Percentiles rank a stretch among this genome's conserved stretches.
Evolutionary conservation across 2,888 invertebrate genomes (phyloP).

Genomic region (Stegana nigrithorax): DNA sequence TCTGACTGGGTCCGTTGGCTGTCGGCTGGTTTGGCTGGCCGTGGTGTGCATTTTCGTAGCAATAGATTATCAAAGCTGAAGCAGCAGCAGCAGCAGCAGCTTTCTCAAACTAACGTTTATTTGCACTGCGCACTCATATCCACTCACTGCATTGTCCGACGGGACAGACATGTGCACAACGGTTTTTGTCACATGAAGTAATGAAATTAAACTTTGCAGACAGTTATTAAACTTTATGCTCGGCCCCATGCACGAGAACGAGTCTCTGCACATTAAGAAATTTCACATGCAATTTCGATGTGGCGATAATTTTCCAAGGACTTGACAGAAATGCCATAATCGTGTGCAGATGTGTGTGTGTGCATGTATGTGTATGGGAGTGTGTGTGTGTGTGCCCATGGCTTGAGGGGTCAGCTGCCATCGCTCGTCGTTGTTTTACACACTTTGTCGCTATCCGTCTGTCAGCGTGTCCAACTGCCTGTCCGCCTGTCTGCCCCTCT

Average conservation of each 20-base stretch:
- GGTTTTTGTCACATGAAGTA: constrained; percentile 58
- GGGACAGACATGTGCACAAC: too few species aligned
- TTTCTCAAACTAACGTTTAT: constrained; percentile 13
- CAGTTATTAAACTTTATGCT: constrained; percentile 48
- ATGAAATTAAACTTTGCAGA: constrained; percentile 58
- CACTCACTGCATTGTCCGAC: constrained; percentile 27
- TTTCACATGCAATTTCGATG: too few species aligned
- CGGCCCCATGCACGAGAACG: too few species aligned
- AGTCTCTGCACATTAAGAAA: too few species aligned
- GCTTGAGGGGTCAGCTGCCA: background rate
- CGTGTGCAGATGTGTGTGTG: too few species aligned
- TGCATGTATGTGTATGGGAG: background rate
- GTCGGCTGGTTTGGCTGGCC: constrained; percentile 26
- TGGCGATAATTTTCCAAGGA: too few species aligned
- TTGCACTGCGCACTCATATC: constrained; percentile 21
- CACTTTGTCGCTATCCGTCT: background rate
- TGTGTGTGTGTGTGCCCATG: background rate
- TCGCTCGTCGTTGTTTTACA: background rate
- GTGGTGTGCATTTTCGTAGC: constrained; percentile 60
- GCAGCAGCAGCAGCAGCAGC: constrained; percentile 15
- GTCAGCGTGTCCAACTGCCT: too few species aligned
- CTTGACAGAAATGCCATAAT: background rate
- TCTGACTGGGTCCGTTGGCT: background rate
- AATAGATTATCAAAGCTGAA: constrained; percentile 60
- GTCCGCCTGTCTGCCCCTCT: too few species aligned